Evolutionary conservation across 1,140 invertebrate genomes (phyloP), one percentile per base, ranked within the genome.

Genomic region (Bombus waltoni): DNA sequence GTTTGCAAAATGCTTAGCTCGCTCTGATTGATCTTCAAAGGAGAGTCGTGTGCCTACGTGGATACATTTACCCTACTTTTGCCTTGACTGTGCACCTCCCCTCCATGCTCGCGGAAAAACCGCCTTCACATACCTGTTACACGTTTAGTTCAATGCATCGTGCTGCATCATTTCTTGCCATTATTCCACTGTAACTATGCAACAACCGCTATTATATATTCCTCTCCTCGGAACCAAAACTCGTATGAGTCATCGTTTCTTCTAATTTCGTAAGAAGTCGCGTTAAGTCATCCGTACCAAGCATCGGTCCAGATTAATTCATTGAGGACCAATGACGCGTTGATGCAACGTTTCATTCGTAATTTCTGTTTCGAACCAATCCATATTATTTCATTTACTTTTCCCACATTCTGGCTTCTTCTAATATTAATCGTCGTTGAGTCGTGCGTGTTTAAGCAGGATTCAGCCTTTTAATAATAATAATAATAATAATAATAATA

Each of bases 41-140:
- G 88, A 81, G 85, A 87, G 72, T 86, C 87, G 77, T 32, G 44
- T 77, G 80, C 73, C 74, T 83, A 87, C 73, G 80, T 88, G 85
- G 85, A 88, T 83, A 89, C 88, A 66, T 90, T 88, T 90, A 90
- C 82, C 83, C 89, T 90, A 90, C 89, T 90, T 90, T 90, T 88
- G 75, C 88, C 88, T 90, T 83, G 89, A 79, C 89, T 87, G 81
- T 84, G 81, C 66, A 44, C 47, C 79, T 83, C 62, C 62, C 86
- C 82, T 35, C 86, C 70, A 80, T 35, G 9, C 70, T 84, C 59
- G 85, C 40, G 80, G 85, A 90, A 91, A 91, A 89, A 90, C 73
- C 84, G 44, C 78, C 89, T 81, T 85, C 85, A 83, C 85, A 81
- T 91, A 87, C 89, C 87, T 89, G 87, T 89, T 91, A 91, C 82